Conservation (phyloP, 2,888 invertebrate genomes). For the Siphonodentalium dalli region DNA sequence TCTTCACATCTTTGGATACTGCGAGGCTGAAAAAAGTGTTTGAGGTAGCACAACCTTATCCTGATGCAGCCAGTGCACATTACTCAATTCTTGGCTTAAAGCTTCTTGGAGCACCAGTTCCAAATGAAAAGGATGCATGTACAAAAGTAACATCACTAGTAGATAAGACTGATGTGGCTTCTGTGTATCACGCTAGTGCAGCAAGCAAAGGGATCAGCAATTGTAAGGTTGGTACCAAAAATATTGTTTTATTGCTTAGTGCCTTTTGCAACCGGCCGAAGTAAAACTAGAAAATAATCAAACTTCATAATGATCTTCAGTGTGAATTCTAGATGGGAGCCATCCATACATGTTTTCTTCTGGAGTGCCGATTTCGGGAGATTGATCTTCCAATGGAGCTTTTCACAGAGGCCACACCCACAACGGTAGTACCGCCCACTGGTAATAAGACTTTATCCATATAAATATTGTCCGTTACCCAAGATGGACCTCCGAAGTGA, state of each 20-base stretch:
- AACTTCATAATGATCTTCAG: no score
- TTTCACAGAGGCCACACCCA: no score
- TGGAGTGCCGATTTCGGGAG: no score
- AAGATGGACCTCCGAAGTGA: no score
- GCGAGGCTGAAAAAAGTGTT: conserved; percentile 60
- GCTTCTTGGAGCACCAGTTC: conserved; percentile 72
- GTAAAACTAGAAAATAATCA: no score
- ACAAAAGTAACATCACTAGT: conserved; percentile 65
- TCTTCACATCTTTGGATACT: conserved; percentile 62
- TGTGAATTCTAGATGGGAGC: no score
- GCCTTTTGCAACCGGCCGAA: no score
- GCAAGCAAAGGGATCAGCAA: conserved; percentile 71
- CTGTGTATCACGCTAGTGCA: conserved; percentile 73
- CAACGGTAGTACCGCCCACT: no score
- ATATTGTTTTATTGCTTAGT: neutral
- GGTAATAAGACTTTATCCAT: no score
- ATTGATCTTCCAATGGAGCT: no score
- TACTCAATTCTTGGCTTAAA: conserved; percentile 79
- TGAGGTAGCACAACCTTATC: conserved; percentile 55
- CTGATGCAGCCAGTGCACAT: conserved; percentile 70
- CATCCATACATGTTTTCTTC: no score
- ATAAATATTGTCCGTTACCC: no score
- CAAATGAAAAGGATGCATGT: conserved; percentile 67
- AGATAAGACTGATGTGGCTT: conserved; percentile 65
- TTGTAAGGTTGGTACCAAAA: conserved; percentile 41